These are phyloP conservation scores for Manduca sexta DNA, from an alignment of 1,140 invertebrate species.

Conservation along the genomic window DNA sequence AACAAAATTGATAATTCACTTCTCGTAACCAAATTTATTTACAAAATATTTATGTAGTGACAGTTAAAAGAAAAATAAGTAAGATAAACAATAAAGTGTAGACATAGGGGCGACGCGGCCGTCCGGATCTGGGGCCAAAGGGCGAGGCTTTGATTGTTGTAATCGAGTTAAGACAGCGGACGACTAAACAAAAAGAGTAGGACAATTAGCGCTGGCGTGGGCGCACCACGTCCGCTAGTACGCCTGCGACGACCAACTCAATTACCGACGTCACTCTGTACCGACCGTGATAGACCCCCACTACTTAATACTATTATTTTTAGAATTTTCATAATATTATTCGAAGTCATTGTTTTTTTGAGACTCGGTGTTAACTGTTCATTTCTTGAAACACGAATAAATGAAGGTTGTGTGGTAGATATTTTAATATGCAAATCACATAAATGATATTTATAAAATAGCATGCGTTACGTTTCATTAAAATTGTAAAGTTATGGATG, in stretches of 20 bases:
- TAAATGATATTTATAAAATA: too few relatives aligned
- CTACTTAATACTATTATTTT: too few relatives aligned
- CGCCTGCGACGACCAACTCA: constrained; percentile 44
- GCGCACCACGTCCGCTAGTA: constrained; percentile 56
- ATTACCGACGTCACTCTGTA: constrained; percentile 24
- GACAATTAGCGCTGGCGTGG: constrained; percentile 60
- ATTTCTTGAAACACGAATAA: neutral
- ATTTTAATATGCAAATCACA: neutral
- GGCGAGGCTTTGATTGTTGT: constrained; percentile 61
- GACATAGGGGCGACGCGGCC: constrained; percentile 38
- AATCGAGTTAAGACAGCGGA: constrained; percentile 61
- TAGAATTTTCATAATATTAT: too few relatives aligned
- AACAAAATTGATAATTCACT: too few relatives aligned
- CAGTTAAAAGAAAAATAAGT: neutral
- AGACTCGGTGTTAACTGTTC: too few relatives aligned
- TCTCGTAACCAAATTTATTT: too few relatives aligned
- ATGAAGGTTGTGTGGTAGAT: neutral
- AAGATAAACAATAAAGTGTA: constrained; percentile 9
- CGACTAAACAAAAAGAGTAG: constrained; percentile 65
- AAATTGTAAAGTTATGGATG: too few relatives aligned
- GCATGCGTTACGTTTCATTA: too few relatives aligned
- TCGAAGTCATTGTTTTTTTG: too few relatives aligned
- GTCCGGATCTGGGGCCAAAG: constrained; percentile 40
- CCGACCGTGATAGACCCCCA: too few relatives aligned
- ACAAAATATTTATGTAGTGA: too few relatives aligned